Percentiles rank a stretch among this genome's conserved stretches.
Evolutionary conservation across 2,113 vertebrate genomes (phyloP).

Genomic region (Steatornis caripensis): DNA sequence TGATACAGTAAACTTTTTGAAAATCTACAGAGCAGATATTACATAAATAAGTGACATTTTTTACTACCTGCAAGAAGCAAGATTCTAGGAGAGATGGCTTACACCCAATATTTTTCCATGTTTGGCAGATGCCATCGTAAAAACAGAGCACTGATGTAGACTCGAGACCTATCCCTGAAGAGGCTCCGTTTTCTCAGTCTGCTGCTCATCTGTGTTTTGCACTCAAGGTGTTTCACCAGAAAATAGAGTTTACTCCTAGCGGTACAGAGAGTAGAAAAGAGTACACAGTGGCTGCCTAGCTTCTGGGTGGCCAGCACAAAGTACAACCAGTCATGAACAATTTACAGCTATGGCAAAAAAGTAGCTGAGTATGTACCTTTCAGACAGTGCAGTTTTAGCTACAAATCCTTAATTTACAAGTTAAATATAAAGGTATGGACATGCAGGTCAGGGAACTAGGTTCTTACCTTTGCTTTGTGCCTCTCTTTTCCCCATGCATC

Average conservation of each 20-base stretch:
- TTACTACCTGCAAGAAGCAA: background rate
- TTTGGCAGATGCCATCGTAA: background rate
- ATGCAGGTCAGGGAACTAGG: background rate
- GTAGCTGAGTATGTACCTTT: background rate
- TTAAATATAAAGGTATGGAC: background rate
- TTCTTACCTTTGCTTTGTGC: background rate
- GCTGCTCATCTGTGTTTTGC: background rate
- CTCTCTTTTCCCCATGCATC: background rate
- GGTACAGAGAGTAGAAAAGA: background rate
- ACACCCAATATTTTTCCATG: background rate
- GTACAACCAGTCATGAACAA: background rate
- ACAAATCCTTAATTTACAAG: background rate
- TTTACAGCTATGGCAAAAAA: background rate
- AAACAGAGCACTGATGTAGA: background rate
- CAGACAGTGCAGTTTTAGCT: background rate
- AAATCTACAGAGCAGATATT: background rate
- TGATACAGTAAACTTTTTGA: background rate
- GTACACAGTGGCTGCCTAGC: background rate
- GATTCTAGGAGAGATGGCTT: background rate
- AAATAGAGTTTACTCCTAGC: background rate
- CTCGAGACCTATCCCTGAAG: background rate
- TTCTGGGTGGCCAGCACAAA: background rate
- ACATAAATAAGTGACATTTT: background rate
- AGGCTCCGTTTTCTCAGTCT: background rate
- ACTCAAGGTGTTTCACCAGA: background rate